Evolutionary conservation across 2,888 invertebrate genomes (phyloP).

Genomic region (Drosophila fulvimacula): DNA sequence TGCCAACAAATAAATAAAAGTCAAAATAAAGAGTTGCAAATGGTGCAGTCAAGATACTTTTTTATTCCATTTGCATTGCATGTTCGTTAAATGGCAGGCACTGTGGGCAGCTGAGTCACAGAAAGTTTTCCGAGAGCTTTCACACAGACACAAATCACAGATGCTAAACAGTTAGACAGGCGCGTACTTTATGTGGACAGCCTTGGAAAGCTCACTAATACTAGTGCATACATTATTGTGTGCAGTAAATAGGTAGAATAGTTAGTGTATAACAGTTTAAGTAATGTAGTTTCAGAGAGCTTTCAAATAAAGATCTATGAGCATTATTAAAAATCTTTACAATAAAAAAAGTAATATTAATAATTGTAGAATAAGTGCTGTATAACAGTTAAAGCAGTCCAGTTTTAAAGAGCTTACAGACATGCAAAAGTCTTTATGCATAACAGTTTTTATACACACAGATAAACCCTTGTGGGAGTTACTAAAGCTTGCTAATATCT

Average conservation of each 20-base stretch:
- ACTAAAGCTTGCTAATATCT: no score
- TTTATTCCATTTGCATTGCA: constrained; percentile 29
- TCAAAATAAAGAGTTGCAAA: constrained; percentile 80
- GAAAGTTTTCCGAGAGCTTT: constrained; percentile 27
- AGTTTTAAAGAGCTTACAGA: background rate
- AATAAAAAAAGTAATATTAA: background rate
- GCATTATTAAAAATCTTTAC: background rate
- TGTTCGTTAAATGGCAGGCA: constrained; percentile 39
- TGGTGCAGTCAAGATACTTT: constrained; percentile 64
- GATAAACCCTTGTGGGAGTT: no score
- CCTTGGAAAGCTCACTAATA: constrained; percentile 16
- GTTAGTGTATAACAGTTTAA: background rate
- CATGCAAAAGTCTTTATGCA: no score
- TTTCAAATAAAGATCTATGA: background rate
- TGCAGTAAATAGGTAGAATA: background rate
- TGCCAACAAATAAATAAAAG: constrained; percentile 80
- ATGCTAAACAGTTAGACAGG: background rate
- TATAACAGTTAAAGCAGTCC: background rate
- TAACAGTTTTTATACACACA: no score
- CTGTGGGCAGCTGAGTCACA: constrained; percentile 61
- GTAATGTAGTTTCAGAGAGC: background rate
- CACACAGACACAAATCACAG: constrained; percentile 13
- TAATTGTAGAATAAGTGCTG: background rate
- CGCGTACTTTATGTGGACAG: background rate
- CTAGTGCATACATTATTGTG: background rate